Base-by-base conservation (phyloP, 2,888 invertebrate species). In the Apotomis turbidana region DNA sequence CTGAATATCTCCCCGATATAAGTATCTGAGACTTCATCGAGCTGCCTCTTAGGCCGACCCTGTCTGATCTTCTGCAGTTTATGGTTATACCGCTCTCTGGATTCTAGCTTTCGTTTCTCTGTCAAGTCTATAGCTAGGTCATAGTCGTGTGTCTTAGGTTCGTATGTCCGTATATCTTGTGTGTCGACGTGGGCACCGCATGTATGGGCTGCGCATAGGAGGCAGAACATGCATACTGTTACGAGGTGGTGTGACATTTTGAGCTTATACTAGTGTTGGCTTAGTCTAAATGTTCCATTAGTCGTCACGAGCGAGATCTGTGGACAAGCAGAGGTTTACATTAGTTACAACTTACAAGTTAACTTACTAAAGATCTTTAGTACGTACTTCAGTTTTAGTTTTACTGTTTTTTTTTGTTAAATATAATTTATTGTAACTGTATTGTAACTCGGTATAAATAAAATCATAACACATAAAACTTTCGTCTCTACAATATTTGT, bases 181-280 rank as follows among this genome's bases (percentile, higher is more conserved):
- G 85, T 78, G 77, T 94, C 94, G 63, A 95, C 91, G 81, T 97
- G 97, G 2, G 97, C 96, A 61, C 95, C 95, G 83, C 97, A 97
- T 0, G 96, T 96, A 81, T 97, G 97, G 10, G 97, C 95, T 2
- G 97, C 96, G 82, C 97, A 97, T 0, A 97, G 90, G 62, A 97
- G 94, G 83, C 97, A 97, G 80, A 97, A 96, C 88, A 97, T 96
- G 84, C 97, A 97, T n/a, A 97, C 97, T 12, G 96, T 96, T 79
- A 97, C 95, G 72, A 97, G 93, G 82, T 95, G 91, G 69, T 88
- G 91, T 8, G 93, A 88, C 93, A 93, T 93, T 76, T 82, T 87
- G 70, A 36, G 70, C 80, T 83, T 80, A 81, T 57, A 60, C 80
- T 81, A 79, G 68, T 70, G 66, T 71, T 41, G 67, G 66, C 69